phyloP scores from a whole-genome alignment of 2,797 vertebrate species.

The Pipistrellus kuhlii region DNA sequence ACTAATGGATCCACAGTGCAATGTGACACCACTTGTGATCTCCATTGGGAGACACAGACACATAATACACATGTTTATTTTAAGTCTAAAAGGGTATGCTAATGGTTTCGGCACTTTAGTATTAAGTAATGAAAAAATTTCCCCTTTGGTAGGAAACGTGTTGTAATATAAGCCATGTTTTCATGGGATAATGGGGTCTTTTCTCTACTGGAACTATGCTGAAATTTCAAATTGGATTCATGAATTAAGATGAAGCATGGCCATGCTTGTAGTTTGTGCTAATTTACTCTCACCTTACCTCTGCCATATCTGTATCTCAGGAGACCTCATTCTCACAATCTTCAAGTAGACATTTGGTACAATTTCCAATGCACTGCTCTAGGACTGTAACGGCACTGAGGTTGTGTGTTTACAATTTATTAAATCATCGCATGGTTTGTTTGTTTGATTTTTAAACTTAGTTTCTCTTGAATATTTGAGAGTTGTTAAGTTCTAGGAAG shows the following conservation, averaged over 20 bases:
- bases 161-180: constrained; percentile 87
- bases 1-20: constrained; percentile 89
- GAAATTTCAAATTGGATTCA: constrained; percentile 85
- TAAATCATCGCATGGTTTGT: background rate
- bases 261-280: constrained; percentile 20
- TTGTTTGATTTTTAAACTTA: background rate
- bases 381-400: background rate
- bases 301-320: background rate
- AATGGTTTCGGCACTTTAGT: constrained; percentile 90
- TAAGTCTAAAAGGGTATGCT: constrained; percentile 88
- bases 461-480: background rate
- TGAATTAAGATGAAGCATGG: constrained; percentile 66
- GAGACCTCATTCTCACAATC: constrained; percentile 7
- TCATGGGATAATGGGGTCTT: constrained; percentile 86
- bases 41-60: constrained; percentile 85
- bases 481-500: background rate
- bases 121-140: constrained; percentile 87
- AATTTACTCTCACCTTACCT: constrained; percentile 49
- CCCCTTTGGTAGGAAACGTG: constrained; percentile 81
- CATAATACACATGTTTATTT: constrained; percentile 89
- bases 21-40: constrained; percentile 88
- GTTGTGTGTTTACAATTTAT: background rate
- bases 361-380: background rate
- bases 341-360: background rate
- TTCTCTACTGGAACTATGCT: constrained; percentile 79